Conservation (phyloP, 1,140 invertebrate genomes). For the Akabosia matsudoensis region DNA sequence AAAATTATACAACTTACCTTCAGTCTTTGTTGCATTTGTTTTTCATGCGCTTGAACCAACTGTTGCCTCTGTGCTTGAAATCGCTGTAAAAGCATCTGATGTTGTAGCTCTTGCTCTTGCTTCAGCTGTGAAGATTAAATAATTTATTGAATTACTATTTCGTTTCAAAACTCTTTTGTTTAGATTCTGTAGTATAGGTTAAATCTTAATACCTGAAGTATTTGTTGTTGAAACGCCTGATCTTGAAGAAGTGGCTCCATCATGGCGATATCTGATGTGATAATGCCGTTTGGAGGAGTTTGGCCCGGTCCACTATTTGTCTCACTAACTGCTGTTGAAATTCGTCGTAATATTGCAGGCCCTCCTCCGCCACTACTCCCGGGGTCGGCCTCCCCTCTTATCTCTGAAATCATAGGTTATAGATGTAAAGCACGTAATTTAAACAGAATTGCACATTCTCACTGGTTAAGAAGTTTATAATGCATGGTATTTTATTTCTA, state of each 20-base stretch:
- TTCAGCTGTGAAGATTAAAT: conserved; percentile 73
- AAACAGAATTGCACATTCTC: no score
- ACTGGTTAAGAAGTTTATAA: no score
- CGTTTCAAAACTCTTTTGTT: not conserved
- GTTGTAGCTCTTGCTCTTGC: conserved; percentile 85
- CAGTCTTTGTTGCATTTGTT: conserved; percentile 79
- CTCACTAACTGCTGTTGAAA: conserved; percentile 31
- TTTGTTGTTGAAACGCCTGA: conserved; percentile 46
- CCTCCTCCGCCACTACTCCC: conserved; percentile 32
- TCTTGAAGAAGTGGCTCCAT: conserved; percentile 47
- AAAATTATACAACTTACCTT: conserved; percentile 75
- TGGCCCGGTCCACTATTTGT: conserved; percentile 31
- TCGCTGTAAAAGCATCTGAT: conserved; percentile 80
- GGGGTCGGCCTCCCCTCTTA: conserved; percentile 39
- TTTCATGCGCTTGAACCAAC: conserved; percentile 80
- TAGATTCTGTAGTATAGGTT: not conserved
- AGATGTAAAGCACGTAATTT: no score
- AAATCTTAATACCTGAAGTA: conserved; percentile 38
- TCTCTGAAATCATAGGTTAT: conserved; percentile 41
- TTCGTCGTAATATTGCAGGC: conserved; percentile 37
- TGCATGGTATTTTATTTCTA: no score
- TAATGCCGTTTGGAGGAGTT: conserved; percentile 37
- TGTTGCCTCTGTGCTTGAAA: conserved; percentile 85
- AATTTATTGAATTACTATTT: not conserved
- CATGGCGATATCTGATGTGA: conserved; percentile 42